Evolutionary conservation across 2,888 invertebrate species (phyloP).

Genomic region (Dicyrtomina minuta): DNA sequence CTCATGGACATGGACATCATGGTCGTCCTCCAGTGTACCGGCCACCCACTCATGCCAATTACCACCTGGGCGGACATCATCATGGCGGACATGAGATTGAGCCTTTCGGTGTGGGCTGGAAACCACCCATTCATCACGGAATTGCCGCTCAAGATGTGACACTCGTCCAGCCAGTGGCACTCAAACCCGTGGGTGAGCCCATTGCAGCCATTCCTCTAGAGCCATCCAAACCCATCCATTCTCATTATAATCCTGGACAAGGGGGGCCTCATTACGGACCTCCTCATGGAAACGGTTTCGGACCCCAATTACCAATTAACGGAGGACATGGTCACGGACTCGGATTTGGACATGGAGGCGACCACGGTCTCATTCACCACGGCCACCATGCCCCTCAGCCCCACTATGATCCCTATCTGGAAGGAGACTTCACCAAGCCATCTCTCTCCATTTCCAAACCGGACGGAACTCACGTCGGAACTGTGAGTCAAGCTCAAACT

Average conservation of each 20-base stretch:
- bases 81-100: slow-evolving; percentile 2
- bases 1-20: slow-evolving; percentile 9
- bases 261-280: not conserved
- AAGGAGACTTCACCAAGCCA: slow-evolving; percentile 28
- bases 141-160: slow-evolving; percentile 73
- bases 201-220: slow-evolving; percentile 69
- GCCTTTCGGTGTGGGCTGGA: slow-evolving; percentile 1
- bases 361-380: slow-evolving; percentile 19
- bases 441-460: slow-evolving; percentile 29
- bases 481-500: slow-evolving; percentile 35
- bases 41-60: slow-evolving; percentile 1
- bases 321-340: not conserved
- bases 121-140: slow-evolving; percentile 42
- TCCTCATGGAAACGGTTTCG: slow-evolving; percentile 9
- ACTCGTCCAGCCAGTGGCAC: slow-evolving; percentile 82
- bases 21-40: not conserved
- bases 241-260: not conserved
- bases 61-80: slow-evolving; percentile 10
- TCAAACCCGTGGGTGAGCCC: slow-evolving; percentile 76
- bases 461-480: slow-evolving; percentile 31
- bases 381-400: slow-evolving; percentile 18
- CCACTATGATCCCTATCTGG: slow-evolving; percentile 22
- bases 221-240: not conserved
- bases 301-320: too few species aligned
- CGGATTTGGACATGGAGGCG: not conserved